Evolutionary conservation across 2,888 invertebrate genomes (phyloP).

Genomic region (Prionchulus punctatus): DNA sequence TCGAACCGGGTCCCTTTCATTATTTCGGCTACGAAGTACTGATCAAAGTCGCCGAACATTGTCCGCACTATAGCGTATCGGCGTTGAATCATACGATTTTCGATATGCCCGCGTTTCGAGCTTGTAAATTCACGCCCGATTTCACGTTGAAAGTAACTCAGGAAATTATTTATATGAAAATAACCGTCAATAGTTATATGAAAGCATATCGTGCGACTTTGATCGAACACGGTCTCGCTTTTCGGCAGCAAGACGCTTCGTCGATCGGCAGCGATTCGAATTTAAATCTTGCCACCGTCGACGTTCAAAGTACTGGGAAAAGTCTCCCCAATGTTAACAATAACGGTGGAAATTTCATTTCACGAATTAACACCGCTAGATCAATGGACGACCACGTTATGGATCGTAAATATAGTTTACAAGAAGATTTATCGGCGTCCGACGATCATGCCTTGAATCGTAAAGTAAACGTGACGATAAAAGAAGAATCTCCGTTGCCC

Average conservation of each 20-base stretch:
- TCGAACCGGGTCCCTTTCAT: conserved; percentile 90
- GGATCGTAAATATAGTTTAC: neutral
- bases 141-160: conserved; percentile 5
- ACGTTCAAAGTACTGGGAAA: too few relatives aligned
- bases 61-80: neutral
- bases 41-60: neutral
- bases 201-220: conserved; percentile 67
- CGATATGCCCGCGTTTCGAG: neutral
- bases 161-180: conserved; percentile 1
- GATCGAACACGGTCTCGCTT: conserved; percentile 16
- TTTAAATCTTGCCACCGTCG: too few relatives aligned
- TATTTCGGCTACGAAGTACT: conserved; percentile 56
- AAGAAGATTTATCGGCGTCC: too few relatives aligned
- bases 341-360: too few relatives aligned
- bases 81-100: too few relatives aligned
- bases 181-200: conserved; percentile 55
- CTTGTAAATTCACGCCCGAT: conserved; percentile 6
- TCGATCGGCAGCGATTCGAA: too few relatives aligned
- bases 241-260: too few relatives aligned
- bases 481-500: too few relatives aligned
- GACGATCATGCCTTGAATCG: too few relatives aligned
- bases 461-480: too few relatives aligned
- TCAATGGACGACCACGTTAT: neutral
- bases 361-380: neutral
- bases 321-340: too few relatives aligned